Base-by-base conservation (phyloP, 2,797 vertebrate species). In the Amphiprion clarkii region DNA sequence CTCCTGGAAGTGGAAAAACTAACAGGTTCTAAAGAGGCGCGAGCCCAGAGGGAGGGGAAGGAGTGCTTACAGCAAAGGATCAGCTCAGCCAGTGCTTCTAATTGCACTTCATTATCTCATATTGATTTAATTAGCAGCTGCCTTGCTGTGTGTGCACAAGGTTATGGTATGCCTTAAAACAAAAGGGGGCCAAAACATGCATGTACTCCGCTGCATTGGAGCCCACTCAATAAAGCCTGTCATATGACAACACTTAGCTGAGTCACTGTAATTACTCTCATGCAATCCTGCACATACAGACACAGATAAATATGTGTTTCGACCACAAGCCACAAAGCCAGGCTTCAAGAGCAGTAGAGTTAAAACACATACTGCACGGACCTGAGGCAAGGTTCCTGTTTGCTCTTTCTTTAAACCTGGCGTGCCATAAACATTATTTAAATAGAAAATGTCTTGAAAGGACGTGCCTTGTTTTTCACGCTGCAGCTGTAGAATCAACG, bases 21-120 rank as follows among this genome's bases (percentile, higher is more conserved):
- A 97, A 97, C 96, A 96, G 96, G 96, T 97, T 96, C 96, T 96
- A 96, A 96, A 97, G 95, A 97, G 96, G 95, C 95, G 92, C 88
- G 93, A 91, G 95, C 95, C 96, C 95, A 85, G 94, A 94, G 96
- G 96, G 96, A 96, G 94, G 95, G 95, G 93, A 95, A 39, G 96
- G 94, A 91, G 96, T 97, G 86, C 91, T 92, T 89, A 92, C 89
- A 92, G 90, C 83, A 48, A 65, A 83, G 78, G 71, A 89, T 82
- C 71, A 56, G 83, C 83, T 79, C 96, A 96, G 96, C 96, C 93
- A 96, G 95, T 94, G 95, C 94, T 94, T 96, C 95, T 98, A 98
- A 98, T 98, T 98, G 97, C 96, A 94, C 95, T 97, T 97, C 96
- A 98, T 98, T 99, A 97, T 96, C 96, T 98, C 95, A 94, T 96